These are phyloP conservation scores for Flabesymbios commensalis DNA, from an alignment of 2,888 invertebrate genomes.

Conservation along the genomic window DNA sequence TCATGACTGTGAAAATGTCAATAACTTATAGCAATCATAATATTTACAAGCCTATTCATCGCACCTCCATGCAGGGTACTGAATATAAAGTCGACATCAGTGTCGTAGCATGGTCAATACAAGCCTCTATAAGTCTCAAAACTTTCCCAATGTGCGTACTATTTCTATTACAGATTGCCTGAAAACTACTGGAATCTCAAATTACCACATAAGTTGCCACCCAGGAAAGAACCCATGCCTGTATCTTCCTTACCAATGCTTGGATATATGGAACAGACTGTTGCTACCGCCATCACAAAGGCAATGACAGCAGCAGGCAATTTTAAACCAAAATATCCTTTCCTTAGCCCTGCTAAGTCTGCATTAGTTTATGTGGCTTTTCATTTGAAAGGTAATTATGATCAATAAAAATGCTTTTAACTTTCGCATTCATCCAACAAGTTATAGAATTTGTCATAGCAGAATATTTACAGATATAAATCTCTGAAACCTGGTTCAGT, in stretches of 20 bases:
- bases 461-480: no score
- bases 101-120: no score
- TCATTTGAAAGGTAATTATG: constrained; percentile 59
- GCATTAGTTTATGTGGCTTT: constrained; percentile 60
- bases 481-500: no score
- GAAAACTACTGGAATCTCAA: constrained; percentile 56
- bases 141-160: not conserved
- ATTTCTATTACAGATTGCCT: constrained; percentile 45
- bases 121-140: no score
- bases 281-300: constrained; percentile 54
- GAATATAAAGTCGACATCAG: no score
- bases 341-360: constrained; percentile 55
- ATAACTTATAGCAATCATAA: no score
- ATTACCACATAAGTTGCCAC: constrained; percentile 61
- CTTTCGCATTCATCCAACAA: no score
- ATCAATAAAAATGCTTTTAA: constrained; percentile 14
- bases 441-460: no score
- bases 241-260: constrained; percentile 57
- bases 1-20: no score
- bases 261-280: constrained; percentile 61
- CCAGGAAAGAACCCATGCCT: constrained; percentile 50
- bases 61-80: no score
- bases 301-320: constrained; percentile 58
- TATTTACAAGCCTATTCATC: no score
- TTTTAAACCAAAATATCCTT: constrained; percentile 62